Evolutionary conservation across 2,113 vertebrate genomes (phyloP).

Genomic region (Phasianus colchicus): DNA sequence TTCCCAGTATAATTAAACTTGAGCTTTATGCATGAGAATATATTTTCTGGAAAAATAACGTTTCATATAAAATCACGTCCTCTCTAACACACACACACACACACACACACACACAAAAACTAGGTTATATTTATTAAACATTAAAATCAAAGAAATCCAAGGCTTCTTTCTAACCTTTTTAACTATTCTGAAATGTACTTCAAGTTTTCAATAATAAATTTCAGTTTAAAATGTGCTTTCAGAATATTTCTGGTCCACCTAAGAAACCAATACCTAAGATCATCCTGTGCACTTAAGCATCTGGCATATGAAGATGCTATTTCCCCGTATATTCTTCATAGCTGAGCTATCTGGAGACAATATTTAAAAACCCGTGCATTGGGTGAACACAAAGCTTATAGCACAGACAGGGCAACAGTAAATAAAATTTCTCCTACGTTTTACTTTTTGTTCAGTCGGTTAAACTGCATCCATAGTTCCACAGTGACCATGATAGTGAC

Average conservation of each 20-base stretch:
- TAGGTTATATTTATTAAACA: not conserved
- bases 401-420: not conserved
- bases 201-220: not conserved
- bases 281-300: not conserved
- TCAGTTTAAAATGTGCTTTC: not conserved
- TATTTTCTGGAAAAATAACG: not conserved
- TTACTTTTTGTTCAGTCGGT: not conserved
- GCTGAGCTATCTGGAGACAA: not conserved
- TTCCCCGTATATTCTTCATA: not conserved
- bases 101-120: not conserved
- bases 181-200: not conserved
- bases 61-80: not conserved
- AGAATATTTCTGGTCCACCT: not conserved
- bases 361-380: not conserved
- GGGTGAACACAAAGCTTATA: not conserved
- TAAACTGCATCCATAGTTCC: not conserved
- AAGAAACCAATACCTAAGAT: not conserved
- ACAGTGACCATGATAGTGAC: slow-evolving; percentile 6
- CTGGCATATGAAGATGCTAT: not conserved
- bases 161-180: not conserved
- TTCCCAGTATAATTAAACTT: not conserved
- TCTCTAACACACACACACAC: not conserved
- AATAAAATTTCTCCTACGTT: not conserved
- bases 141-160: not conserved
- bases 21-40: not conserved